Base-by-base conservation (phyloP, 2,888 invertebrate genomes). In the Shargacucullia verbasci region DNA sequence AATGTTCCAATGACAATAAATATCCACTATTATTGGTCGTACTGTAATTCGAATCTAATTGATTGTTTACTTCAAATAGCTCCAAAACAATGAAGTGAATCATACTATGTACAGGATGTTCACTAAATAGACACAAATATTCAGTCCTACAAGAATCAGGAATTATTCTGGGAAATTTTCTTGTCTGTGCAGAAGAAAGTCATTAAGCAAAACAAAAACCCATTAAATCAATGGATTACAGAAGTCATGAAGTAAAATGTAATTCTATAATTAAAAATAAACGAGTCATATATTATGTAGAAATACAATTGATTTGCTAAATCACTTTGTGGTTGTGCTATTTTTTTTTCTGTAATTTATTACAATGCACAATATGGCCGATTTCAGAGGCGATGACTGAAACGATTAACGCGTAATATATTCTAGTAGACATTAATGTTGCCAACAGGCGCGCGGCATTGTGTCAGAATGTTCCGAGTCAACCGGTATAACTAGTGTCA, bases 21-120 rank as follows among this genome's bases (percentile, higher is more conserved):
- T 90, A 86, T 89, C 88, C 87, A 83, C 90, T 90, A 89, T 91
- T 89, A 88, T 82, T 82, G 86, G 84, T 78, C 82, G 84, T 82
- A 79, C 85, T 84, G 90, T 90, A 90, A 90, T 87, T 91, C 85
- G 89, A 87, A 79, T 82, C 83, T 88, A 93, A 92, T 91, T 90
- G 91, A 90, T 89, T 90, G 89, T 91, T 91, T 90, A 87, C 88
- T 89, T 90, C 83, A 87, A 89, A 89, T 88, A 87, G 89, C 82
- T 85, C 84, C 84, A 87, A 89, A 86, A 87, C 88, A 90, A 88
- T 89, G 82, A 86, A 86, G 87, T 92, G 92, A 92, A 91, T 91
- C 91, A 91, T 88, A 79, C 79, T 47, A 67, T 72, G 47, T 68
- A 80, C 81, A 85, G 84, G 79, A 67, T 86, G 82, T 60, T 43